phyloP scores from a whole-genome alignment of 2,113 vertebrate genomes.

The Artemisiospiza belli region DNA sequence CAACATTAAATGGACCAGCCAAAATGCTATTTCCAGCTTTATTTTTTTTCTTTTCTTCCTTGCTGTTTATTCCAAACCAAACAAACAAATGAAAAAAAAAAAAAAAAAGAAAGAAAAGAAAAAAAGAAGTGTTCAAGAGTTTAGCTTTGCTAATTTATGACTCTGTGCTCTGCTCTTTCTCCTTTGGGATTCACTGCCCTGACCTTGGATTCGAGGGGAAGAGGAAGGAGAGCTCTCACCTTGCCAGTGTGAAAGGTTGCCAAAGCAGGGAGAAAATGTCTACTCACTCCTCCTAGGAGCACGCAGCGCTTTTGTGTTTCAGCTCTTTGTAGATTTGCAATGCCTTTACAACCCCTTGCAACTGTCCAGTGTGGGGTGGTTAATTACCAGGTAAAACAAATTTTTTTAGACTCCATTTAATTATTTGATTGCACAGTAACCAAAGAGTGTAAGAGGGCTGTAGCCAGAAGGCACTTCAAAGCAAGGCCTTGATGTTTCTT shows the following conservation, averaged over 20 bases:
- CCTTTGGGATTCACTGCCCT: neutral
- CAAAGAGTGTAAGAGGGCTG: slow-evolving; percentile 81
- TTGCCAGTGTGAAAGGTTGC: slow-evolving; percentile 64
- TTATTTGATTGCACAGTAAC: slow-evolving; percentile 95
- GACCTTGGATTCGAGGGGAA: neutral
- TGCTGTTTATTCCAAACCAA: slow-evolving; percentile 54
- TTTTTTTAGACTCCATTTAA: slow-evolving; percentile 88
- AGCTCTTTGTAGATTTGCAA: slow-evolving; percentile 80
- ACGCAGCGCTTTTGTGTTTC: slow-evolving; percentile 75
- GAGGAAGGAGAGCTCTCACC: neutral
- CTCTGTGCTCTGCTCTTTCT: neutral
- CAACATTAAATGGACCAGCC: slow-evolving; percentile 13
- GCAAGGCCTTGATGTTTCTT: slow-evolving; percentile 90
- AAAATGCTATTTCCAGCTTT: slow-evolving; percentile 11
- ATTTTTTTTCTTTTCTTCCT: slow-evolving; percentile 15
- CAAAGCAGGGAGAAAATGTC: slow-evolving; percentile 39
- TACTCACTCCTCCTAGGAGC: neutral
- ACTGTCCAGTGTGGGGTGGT: slow-evolving; percentile 84
- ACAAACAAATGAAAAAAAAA: neutral
- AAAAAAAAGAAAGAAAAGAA: too few species aligned
- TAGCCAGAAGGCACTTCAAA: slow-evolving; percentile 98
- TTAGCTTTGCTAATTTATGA: slow-evolving; percentile 9
- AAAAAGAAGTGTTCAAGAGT: neutral
- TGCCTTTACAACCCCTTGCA: slow-evolving; percentile 76
- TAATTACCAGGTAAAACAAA: slow-evolving; percentile 93